Evolutionary conservation across 2,797 vertebrate species (phyloP).

Genomic region (Lepilemur septentrionalis): DNA sequence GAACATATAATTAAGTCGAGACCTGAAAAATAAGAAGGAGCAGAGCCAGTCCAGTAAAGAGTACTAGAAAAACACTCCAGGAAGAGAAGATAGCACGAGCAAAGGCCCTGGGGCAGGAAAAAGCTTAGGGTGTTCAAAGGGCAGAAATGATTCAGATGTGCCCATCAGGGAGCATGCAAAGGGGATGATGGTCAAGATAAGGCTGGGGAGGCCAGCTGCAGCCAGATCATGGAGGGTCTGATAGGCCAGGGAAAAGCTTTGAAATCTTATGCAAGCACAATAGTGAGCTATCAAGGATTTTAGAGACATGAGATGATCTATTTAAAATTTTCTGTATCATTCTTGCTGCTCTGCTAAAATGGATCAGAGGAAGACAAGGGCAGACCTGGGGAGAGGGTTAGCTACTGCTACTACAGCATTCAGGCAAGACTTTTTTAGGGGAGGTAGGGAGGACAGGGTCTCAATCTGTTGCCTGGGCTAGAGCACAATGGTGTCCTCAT

Average conservation of each 20-base stretch:
- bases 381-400: not conserved
- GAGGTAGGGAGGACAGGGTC: not conserved
- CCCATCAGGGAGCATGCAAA: not conserved
- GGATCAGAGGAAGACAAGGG: not conserved
- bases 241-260: not conserved
- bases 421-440: not conserved
- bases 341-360: slow-evolving; percentile 20
- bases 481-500: not conserved
- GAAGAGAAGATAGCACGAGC: not conserved
- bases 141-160: not conserved
- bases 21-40: not conserved
- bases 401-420: not conserved
- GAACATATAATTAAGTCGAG: not conserved
- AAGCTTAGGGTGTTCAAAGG: not conserved
- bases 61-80: not conserved
- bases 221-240: not conserved
- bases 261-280: not conserved
- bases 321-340: not conserved
- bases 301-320: not conserved
- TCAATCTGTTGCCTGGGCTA: not conserved
- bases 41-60: not conserved
- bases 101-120: not conserved
- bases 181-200: not conserved
- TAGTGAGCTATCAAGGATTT: not conserved
- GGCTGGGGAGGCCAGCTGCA: not conserved